These are phyloP conservation scores for Pseudois nayaur DNA, from an alignment of 2,113 vertebrate species.

Conservation along the genomic window DNA sequence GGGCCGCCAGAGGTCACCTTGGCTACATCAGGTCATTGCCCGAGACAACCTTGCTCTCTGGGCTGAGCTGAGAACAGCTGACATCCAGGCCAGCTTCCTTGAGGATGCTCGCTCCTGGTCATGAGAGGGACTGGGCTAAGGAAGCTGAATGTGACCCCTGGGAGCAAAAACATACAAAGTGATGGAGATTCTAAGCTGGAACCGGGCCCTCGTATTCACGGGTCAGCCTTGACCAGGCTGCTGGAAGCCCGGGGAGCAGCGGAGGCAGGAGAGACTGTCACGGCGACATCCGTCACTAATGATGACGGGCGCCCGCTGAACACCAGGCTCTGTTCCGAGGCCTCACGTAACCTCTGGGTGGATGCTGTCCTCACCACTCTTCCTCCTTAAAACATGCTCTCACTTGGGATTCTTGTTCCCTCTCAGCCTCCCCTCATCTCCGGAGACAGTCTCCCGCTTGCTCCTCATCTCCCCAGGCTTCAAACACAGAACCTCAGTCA, in stretches of 20 bases:
- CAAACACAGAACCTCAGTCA: fast-evolving
- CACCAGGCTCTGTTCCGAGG: not conserved
- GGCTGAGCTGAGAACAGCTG: not conserved
- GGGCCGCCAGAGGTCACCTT: not conserved
- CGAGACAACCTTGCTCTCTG: fast-evolving
- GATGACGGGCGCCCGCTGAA: fast-evolving
- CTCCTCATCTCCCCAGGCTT: not conserved
- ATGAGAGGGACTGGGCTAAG: fast-evolving
- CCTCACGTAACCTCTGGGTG: fast-evolving
- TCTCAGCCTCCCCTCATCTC: not conserved
- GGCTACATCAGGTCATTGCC: not conserved
- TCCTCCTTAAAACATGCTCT: not conserved
- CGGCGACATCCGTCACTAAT: fast-evolving
- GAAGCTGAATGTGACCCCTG: not conserved
- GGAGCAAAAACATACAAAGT: not conserved
- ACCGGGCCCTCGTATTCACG: not conserved
- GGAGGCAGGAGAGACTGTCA: fast-evolving
- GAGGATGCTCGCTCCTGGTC: not conserved
- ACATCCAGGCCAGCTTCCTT: not conserved
- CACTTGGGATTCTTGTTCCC: not conserved
- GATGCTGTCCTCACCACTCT: not conserved
- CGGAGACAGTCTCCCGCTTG: no score
- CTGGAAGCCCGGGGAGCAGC: not conserved
- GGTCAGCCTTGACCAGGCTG: not conserved
- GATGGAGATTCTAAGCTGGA: not conserved